phyloP scores from a whole-genome alignment of 2,888 invertebrate genomes.

The Leptodirus hochenwartii region DNA sequence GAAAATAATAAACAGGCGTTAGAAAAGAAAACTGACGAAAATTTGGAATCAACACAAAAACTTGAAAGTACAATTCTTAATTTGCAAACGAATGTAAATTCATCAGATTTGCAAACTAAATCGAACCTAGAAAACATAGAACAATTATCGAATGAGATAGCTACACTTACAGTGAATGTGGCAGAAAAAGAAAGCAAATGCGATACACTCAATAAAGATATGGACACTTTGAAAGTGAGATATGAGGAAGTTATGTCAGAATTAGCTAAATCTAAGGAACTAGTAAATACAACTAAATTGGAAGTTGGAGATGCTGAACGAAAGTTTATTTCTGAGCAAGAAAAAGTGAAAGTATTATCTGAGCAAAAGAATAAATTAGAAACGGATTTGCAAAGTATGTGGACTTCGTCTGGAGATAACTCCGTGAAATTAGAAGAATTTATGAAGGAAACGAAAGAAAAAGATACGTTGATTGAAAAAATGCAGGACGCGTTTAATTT shows the following conservation, averaged over 20 bases:
- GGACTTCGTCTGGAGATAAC: conserved; percentile 17
- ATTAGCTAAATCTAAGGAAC: background rate
- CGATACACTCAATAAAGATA: too few relatives aligned
- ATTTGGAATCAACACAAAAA: too few relatives aligned
- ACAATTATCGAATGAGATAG: too few relatives aligned
- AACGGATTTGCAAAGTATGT: conserved; percentile 29
- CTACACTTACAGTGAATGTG: conserved; percentile 17
- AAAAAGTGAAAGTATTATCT: conserved; percentile 32
- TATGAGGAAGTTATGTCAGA: conserved; percentile 12
- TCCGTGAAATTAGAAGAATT: conserved; percentile 18
- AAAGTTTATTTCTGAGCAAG: conserved; percentile 31
- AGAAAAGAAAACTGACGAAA: too few relatives aligned
- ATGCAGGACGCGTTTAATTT: conserved; percentile 15
- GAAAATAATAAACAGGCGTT: too few relatives aligned
- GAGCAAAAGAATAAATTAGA: conserved; percentile 36
- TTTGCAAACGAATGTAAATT: too few relatives aligned
- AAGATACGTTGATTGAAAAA: conserved; percentile 15
- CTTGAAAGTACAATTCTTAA: too few relatives aligned
- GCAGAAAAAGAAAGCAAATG: too few relatives aligned
- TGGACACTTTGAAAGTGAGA: conserved; percentile 13
- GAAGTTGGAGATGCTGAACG: conserved; percentile 38
- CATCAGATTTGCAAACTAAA: too few relatives aligned
- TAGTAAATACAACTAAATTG: conserved; percentile 30
- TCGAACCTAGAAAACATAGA: too few relatives aligned
- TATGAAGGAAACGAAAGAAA: conserved; percentile 16